phyloP scores from a whole-genome alignment of 2,797 vertebrate genomes.

The Loris lydekkerianus region DNA sequence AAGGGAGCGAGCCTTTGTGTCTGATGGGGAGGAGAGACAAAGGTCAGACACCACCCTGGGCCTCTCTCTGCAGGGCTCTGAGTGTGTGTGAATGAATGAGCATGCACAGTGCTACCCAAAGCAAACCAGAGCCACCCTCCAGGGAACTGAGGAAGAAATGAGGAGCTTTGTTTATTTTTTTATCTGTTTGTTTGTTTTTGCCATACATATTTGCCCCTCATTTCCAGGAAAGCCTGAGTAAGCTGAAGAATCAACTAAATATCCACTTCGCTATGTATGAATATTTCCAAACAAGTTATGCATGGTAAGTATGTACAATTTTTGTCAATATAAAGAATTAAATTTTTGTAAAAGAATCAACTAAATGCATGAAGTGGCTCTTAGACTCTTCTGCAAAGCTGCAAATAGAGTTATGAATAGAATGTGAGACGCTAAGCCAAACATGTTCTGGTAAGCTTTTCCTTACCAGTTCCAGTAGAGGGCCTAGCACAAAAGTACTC shows the following conservation, averaged over 20 bases:
- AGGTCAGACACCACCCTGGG: background rate
- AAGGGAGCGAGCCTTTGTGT: background rate
- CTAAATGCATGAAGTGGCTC: background rate
- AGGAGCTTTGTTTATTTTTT: background rate
- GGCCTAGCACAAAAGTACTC: background rate
- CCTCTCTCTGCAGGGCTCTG: background rate
- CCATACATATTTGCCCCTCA: background rate
- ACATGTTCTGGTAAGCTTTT: background rate
- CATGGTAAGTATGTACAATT: background rate
- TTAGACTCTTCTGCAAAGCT: background rate
- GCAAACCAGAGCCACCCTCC: background rate
- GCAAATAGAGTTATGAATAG: background rate
- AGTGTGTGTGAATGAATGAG: background rate
- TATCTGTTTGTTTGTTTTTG: background rate
- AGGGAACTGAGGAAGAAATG: background rate
- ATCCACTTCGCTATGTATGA: background rate
- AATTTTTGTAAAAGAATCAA: background rate
- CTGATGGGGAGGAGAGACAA: background rate
- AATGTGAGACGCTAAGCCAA: background rate
- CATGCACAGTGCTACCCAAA: background rate
- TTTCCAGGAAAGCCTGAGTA: background rate
- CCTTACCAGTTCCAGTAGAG: background rate
- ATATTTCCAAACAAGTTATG: background rate
- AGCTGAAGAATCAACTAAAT: background rate
- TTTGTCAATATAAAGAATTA: background rate